Conservation (phyloP, 2,113 vertebrate species). For the Poecilia latipinna region DNA sequence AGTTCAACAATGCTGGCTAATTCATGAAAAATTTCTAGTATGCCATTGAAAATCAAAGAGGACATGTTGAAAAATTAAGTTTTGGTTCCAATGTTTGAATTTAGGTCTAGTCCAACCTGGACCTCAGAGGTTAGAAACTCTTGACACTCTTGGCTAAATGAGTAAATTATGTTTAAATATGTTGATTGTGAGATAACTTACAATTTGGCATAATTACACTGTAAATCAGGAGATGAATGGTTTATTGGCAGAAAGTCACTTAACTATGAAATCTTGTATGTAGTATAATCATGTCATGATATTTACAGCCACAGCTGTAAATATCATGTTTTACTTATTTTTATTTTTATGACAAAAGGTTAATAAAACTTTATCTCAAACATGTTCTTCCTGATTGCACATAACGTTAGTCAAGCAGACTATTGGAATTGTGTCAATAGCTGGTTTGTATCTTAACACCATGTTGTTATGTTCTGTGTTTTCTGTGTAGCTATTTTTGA, state of each 20-base stretch:
- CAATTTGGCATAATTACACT: constrained; percentile 14
- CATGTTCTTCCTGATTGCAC: background rate
- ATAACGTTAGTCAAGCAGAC: background rate
- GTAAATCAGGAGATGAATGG: constrained; percentile 45
- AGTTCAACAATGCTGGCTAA: background rate
- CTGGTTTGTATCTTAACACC: background rate
- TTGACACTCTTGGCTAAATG: constrained; percentile 1
- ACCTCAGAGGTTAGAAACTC: constrained; percentile 20
- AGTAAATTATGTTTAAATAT: constrained; percentile 35
- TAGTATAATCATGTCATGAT: constrained; percentile 9
- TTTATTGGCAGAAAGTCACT: constrained; percentile 11
- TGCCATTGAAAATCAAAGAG: constrained; percentile 4
- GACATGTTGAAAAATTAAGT: background rate
- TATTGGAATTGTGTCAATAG: constrained; percentile 9
- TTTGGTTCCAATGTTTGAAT: constrained; percentile 13
- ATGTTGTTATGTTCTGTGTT: background rate
- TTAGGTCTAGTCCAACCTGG: background rate
- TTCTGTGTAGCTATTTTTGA: too few species aligned
- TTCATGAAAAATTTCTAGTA: constrained; percentile 12
- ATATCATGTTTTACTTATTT: constrained; percentile 6
- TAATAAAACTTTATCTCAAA: background rate
- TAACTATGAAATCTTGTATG: constrained; percentile 27
- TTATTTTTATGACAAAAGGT: background rate
- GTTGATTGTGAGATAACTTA: constrained; percentile 24
- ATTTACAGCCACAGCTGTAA: constrained; percentile 9